Evolutionary conservation across 2,797 vertebrate genomes (phyloP), one percentile per base, ranked within the genome.

Genomic region (Echeneis naucrates): DNA sequence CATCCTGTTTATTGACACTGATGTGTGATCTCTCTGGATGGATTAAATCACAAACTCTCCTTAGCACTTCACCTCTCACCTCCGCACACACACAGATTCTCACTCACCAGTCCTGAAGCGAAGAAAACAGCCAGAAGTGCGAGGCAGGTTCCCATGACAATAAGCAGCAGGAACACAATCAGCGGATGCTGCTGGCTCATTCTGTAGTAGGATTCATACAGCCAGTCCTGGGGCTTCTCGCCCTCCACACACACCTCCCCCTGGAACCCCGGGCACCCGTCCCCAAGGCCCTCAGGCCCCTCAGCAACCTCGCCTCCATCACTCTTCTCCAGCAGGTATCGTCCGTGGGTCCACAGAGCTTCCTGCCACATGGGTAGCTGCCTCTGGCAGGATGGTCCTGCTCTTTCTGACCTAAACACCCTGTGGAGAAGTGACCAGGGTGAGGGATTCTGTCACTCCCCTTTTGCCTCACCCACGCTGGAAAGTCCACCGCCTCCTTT

Each of bases 111-210:
- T 87, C 96, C 96, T 11, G 95, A 96, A 76, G 96, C 97, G 75
- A 99, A 99, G 95, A 99, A 99, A 86, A 99, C 96, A 5, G 94
- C 95, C 35, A 99, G 95, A 79, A 99, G 94, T 40, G 97, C 96
- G 64, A 99, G 92, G 89, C 97, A 99, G 83, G 97, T 95, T 94
- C 97, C 97, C 95, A 98, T 98, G 86, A 99, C 95, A 87, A 99
- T 98, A 85, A 99, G 95, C 90, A 99, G 95, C 92, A 99, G 93
- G 93, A 99, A 99, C 79, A 98, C 96, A 88, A 99, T 96, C 73
- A 99, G 96, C 57, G 98, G 98, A 94, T 99, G 97, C 95, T 99
- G 98, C 93, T 99, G 98, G 97, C 97, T 99, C 97, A 98, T 97
- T 83, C 97, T 93, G 92, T 97, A 98, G 95, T 99, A 98, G 60